phyloP scores from a whole-genome alignment of 1,140 invertebrate species.

The Theocolax elegans region DNA sequence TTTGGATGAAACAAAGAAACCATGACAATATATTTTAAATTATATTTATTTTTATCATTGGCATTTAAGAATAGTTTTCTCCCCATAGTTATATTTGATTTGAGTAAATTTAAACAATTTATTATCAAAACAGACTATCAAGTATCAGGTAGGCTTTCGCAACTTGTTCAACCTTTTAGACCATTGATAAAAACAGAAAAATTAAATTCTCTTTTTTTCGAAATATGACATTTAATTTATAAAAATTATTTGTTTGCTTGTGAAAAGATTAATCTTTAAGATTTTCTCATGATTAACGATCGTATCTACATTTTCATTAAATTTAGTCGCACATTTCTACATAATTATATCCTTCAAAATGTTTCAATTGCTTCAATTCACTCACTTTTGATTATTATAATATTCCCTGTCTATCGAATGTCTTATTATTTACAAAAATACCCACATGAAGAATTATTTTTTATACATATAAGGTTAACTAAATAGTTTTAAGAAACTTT shows the following conservation, averaged over 20 bases:
- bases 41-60: constrained; percentile 19
- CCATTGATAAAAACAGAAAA: background rate
- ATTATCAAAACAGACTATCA: constrained; percentile 21
- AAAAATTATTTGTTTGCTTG: background rate
- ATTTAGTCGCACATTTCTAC: constrained; percentile 17
- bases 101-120: constrained; percentile 18
- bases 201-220: background rate
- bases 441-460: too few species aligned
- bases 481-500: too few species aligned
- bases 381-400: too few species aligned
- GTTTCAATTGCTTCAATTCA: background rate
- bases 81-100: constrained; percentile 9
- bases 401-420: too few species aligned
- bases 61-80: constrained; percentile 26
- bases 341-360: constrained; percentile 1
- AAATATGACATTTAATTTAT: background rate
- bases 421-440: too few species aligned
- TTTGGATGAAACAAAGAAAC: too few species aligned
- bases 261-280: constrained; percentile 3
- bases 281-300: background rate
- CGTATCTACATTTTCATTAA: background rate
- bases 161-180: background rate
- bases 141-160: background rate
- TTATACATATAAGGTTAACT: too few species aligned
- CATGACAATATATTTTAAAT: background rate